A percentile compares a stretch with the other conserved stretches of the same genome.
Conservation (phyloP, 2,888 invertebrate genomes). For the Sceliomorpha sp. region DNA sequence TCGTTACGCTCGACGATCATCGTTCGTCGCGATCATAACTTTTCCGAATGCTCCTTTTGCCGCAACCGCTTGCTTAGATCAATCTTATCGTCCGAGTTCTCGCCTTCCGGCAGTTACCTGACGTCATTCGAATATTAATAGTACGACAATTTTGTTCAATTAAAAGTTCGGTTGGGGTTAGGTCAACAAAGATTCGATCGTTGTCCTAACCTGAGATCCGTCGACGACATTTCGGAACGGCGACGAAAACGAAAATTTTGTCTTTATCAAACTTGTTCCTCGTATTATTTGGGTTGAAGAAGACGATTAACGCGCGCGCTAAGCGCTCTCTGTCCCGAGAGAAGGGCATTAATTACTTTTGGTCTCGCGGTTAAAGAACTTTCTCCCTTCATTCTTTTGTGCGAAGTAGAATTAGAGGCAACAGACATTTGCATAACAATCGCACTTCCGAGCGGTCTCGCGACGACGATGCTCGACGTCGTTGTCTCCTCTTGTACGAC, state of each 20-base stretch:
- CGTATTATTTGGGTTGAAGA: background rate
- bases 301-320: constrained; percentile 34
- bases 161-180: too few species aligned
- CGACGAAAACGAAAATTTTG: too few species aligned
- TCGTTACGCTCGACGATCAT: constrained; percentile 38
- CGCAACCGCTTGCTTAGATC: constrained; percentile 7
- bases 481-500: constrained; percentile 48
- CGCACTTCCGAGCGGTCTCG: constrained; percentile 46
- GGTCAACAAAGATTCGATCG: too few species aligned
- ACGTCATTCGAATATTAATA: too few species aligned
- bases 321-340: constrained; percentile 18
- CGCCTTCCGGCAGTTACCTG: too few species aligned
- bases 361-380: constrained; percentile 46
- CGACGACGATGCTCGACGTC: constrained; percentile 43
- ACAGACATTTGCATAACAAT: constrained; percentile 54
- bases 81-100: background rate
- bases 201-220: too few species aligned
- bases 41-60: background rate
- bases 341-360: constrained; percentile 51
- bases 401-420: constrained; percentile 38
- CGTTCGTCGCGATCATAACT: constrained; percentile 8
- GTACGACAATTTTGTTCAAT: too few species aligned
- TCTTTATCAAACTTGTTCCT: too few species aligned
- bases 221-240: too few species aligned
- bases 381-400: constrained; percentile 12